Evolutionary conservation across 2,797 vertebrate genomes (phyloP).

Genomic region (Hapalemur alaotrensis): DNA sequence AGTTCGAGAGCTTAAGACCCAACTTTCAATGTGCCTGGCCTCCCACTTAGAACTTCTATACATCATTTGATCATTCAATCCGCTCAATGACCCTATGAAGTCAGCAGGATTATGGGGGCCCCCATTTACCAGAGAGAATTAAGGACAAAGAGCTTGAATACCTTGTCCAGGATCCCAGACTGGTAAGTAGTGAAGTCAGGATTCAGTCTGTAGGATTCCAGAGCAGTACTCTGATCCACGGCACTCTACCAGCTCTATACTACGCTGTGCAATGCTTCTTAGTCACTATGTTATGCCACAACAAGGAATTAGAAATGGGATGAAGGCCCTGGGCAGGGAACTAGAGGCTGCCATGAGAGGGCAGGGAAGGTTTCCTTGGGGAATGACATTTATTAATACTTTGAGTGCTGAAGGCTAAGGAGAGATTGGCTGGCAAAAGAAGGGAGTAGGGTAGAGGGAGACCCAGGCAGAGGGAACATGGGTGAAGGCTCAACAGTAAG

Average conservation of each 20-base stretch:
- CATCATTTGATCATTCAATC: not conserved
- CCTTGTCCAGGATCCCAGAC: not conserved
- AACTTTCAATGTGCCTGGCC: not conserved
- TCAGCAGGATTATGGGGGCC: not conserved
- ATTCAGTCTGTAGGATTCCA: not conserved
- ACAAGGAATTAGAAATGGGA: not conserved
- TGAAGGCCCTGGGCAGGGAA: not conserved
- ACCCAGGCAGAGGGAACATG: not conserved
- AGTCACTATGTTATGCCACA: not conserved
- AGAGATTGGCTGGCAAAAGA: not conserved
- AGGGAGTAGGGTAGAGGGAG: not conserved
- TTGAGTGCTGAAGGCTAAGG: not conserved
- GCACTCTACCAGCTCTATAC: not conserved
- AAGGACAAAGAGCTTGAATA: not conserved
- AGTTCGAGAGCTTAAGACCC: not conserved
- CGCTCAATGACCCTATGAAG: not conserved
- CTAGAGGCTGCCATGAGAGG: not conserved
- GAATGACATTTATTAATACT: not conserved
- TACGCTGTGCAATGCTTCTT: not conserved
- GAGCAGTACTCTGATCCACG: not conserved
- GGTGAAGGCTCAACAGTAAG: not conserved
- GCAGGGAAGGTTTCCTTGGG: not conserved
- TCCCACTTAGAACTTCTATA: not conserved
- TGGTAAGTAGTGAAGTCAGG: not conserved
- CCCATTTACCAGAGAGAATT: not conserved